Evolutionary conservation across 2,113 vertebrate species (phyloP), one percentile per base, ranked within the genome.

Genomic region (Oryzias woworae): DNA sequence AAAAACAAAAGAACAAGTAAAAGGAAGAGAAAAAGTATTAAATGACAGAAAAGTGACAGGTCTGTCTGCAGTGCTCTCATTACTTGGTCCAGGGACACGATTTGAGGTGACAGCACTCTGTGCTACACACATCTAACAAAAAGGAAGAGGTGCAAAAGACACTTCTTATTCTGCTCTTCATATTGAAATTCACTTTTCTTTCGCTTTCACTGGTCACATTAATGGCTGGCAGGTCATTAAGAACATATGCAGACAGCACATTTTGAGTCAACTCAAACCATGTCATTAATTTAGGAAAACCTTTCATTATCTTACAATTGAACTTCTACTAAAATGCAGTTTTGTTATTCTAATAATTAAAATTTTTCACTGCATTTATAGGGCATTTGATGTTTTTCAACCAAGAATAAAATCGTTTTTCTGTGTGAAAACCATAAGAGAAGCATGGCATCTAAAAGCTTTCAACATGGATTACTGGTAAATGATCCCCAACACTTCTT

Each of bases 201-300:
- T 74, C 10, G 58, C 58, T 72, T 67, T 64, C 64, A 75, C 58
- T 51, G 17, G 45, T 44, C 64, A 22, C 48, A 64, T 71, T 64
- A 73, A 69, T 36, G 31, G 44, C 43, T 58, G 66, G 49, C 58
- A 59, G 51, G 72, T 76, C 73, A 74, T 72, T 80, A 75, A 55
- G 14, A 53, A 66, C 47, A 52, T 44, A 58, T 31, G 64, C 54
- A 60, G 28, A 20, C 18, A 61, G 43, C 42, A 66, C 56, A 51
- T 56, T 60, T 43, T 23, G 46, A 28, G 42, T 31, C 31, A 4
- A 28, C 18, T 15, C 52, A 58, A 57, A 60, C 46, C 57, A 69
- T 66, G 63, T 62, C 67, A 67, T 65, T 68, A 82, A 79, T 82
- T 77, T 73, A 51, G 31, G 46, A 58, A 72, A 83, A 71, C 14